A percentile compares a stretch with the other conserved stretches of the same genome.
Evolutionary conservation across 2,888 invertebrate genomes (phyloP).

Genomic region (Polymixis flavicincta): DNA sequence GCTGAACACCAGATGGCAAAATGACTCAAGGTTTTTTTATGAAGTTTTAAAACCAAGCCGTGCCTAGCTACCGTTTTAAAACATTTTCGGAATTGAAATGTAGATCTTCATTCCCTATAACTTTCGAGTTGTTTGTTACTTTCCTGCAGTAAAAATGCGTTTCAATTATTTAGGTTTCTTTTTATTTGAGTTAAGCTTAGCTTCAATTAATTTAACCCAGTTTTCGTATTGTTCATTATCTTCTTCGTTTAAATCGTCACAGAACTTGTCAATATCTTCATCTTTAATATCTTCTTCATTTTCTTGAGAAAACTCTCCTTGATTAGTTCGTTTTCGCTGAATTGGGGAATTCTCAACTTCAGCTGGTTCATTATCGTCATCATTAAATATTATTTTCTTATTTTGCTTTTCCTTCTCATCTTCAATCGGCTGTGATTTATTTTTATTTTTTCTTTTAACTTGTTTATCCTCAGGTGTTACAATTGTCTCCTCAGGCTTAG

Average conservation of each 20-base stretch:
- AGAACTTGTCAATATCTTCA: conserved; percentile 87
- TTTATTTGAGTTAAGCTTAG: conserved; percentile 79
- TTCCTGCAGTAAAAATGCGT: conserved; percentile 22
- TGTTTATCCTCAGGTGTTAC: conserved; percentile 24
- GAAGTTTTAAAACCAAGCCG: neutral
- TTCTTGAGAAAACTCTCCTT: conserved; percentile 65
- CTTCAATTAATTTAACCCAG: conserved; percentile 86
- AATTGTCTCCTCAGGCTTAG: conserved; percentile 16
- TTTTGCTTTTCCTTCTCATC: conserved; percentile 40
- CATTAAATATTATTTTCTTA: conserved; percentile 70
- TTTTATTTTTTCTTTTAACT: conserved; percentile 51
- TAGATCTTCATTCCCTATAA: neutral
- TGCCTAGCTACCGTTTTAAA: neutral
- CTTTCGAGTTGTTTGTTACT: neutral
- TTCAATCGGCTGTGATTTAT: conserved; percentile 39
- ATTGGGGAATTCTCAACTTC: conserved; percentile 54
- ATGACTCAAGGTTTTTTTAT: conserved; percentile 33
- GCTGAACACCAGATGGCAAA: conserved; percentile 40
- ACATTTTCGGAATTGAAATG: neutral
- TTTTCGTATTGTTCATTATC: conserved; percentile 84
- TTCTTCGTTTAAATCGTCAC: conserved; percentile 83
- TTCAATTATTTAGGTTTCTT: conserved; percentile 66
- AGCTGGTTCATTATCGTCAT: conserved; percentile 64
- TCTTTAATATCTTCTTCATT: conserved; percentile 82
- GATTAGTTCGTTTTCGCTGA: conserved; percentile 43